phyloP scores from a whole-genome alignment of 2,888 invertebrate species.

The Drosophila phalerata region DNA sequence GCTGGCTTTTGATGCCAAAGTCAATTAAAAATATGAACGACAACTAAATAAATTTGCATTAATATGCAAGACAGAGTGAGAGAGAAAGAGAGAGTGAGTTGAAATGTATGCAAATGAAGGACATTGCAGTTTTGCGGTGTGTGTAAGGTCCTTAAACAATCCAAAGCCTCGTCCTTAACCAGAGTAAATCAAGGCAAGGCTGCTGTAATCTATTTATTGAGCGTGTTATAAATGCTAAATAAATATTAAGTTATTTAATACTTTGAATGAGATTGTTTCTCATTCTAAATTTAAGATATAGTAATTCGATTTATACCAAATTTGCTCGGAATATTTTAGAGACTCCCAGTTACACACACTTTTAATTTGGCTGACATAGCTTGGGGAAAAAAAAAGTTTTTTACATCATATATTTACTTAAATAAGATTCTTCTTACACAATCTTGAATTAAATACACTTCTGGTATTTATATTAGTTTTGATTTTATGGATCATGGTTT shows the following conservation, averaged over 20 bases:
- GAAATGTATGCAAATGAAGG: conserved; percentile 47
- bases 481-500: too few relatives aligned
- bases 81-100: conserved; percentile 3
- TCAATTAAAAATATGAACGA: conserved; percentile 68
- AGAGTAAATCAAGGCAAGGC: background rate
- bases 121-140: conserved; percentile 26
- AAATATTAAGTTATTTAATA: conserved; percentile 2
- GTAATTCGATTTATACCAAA: too few relatives aligned
- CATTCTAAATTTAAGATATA: too few relatives aligned
- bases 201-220: conserved; percentile 13
- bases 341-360: too few relatives aligned
- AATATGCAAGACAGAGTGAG: conserved; percentile 51
- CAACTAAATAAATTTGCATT: conserved; percentile 66
- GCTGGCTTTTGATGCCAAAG: conserved; percentile 48
- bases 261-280: too few relatives aligned
- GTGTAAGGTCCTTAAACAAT: conserved; percentile 5
- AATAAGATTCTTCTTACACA: too few relatives aligned
- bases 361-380: too few relatives aligned
- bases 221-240: conserved; percentile 6
- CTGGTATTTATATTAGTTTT: too few relatives aligned
- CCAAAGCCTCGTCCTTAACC: conserved; percentile 6
- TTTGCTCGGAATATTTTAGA: too few relatives aligned
- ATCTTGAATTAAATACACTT: too few relatives aligned
- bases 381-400: too few relatives aligned
- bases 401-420: too few relatives aligned